Base-by-base conservation (phyloP, 53 echinoderm and acorn worm genomes). In the Paracentrotus lividus region DNA sequence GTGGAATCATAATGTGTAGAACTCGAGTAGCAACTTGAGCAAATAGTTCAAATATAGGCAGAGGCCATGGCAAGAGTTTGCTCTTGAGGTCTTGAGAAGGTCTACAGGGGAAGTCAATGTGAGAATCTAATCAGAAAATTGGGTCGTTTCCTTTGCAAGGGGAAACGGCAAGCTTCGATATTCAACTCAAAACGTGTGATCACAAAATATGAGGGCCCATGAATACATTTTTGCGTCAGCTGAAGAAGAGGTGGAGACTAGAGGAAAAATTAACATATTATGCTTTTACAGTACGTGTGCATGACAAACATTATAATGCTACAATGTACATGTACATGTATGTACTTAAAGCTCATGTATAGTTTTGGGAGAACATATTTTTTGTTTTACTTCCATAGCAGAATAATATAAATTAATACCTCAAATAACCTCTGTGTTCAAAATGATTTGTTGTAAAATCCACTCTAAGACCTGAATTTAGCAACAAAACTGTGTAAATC, bases 61-160 rank as follows among this genome's bases (percentile, higher is more conserved):
- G 61, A 26, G 27, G 29, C 29, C 7, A 61, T 60, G 60, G 26
- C 26, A 26, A n/a, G 60, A 27, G 60, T 60, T 60, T 3, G 27
- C 60, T 60, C 4, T 58, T 4, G 0, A 24, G 58, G 58, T 58
- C 61, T 61, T 61, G 61, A 27, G 16, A 29, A 61, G 61, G 61
- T 61, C 29, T 69, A 16, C 0, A 38, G 36, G 69, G 38, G 69
- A 69, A 69, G 69, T 34, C 69, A 84, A 84, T 51, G 26, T 51
- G 51, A 34, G 84, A 45, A 84, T n/a, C 49, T 84, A 47, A 84
- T 84, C 26, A 45, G 49, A 26, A 84, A 84, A 84, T 45, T 84
- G 84, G 45, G 84, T 84, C 45, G 84, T 84, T 84, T 84, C 84
- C 84, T 49, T 13, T n/a, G 49, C 51, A n/a, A 51, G 45, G 34